Evolutionary conservation across 92 coral and sea anemone genomes (phyloP).

Genomic region (Hydrozoanthus gracilis): DNA sequence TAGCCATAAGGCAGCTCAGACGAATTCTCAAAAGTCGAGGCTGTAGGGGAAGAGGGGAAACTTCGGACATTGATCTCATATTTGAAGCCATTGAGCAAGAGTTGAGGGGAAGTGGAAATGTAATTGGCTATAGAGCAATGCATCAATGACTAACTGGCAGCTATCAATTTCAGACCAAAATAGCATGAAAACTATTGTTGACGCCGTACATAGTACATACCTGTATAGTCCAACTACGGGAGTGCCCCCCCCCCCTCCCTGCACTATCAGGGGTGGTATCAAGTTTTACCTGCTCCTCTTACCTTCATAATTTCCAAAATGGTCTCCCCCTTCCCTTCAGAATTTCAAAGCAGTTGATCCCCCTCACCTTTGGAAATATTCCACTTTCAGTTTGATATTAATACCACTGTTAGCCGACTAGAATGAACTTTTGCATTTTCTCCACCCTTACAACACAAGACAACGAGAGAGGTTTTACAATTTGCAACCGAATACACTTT

Average conservation of each 20-base stretch:
- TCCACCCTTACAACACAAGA: slow-evolving; percentile 9
- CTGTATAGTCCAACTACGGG: slow-evolving; percentile 10
- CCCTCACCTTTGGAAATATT: slow-evolving; percentile 1
- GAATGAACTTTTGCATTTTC: background rate
- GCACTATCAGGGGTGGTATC: slow-evolving; percentile 5
- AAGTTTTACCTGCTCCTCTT: slow-evolving; percentile 12
- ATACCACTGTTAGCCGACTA: background rate
- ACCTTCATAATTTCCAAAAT: slow-evolving; percentile 2
- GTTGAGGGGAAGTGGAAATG: too few species aligned
- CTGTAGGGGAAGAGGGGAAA: background rate
- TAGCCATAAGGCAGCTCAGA: background rate
- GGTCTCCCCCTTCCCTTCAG: slow-evolving; percentile 15
- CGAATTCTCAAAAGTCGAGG: slow-evolving; percentile 1
- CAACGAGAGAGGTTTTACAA: slow-evolving; percentile 7
- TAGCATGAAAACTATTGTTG: slow-evolving; percentile 4
- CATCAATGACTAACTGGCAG: too few species aligned
- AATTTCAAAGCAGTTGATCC: background rate
- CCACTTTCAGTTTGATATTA: slow-evolving; percentile 6
- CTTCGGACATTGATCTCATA: background rate
- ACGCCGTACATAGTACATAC: background rate
- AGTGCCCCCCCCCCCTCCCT: background rate
- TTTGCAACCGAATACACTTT: slow-evolving; percentile 1
- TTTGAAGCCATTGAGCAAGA: too few species aligned
- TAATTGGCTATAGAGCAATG: too few species aligned
- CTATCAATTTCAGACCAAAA: background rate